These are phyloP conservation scores for Strongylocentrotus purpuratus DNA, from an alignment of 35 echinoderm and acorn worm species.

Conservation along the genomic window DNA sequence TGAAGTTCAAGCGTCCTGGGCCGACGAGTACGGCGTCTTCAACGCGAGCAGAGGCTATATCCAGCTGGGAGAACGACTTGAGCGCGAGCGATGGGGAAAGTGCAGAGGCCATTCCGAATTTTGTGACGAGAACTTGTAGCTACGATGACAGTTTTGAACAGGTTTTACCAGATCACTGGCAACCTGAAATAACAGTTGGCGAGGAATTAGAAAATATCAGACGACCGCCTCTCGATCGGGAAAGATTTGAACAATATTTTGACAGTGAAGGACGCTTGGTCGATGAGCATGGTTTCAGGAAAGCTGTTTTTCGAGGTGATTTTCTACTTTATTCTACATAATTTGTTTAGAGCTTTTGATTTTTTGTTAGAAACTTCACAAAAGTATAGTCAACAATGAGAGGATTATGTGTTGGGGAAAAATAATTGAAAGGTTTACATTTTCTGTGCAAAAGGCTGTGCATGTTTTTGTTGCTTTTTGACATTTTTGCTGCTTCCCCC, in stretches of 20 bases:
- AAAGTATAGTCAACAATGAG: too few relatives aligned
- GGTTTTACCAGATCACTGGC: slow-evolving; percentile 62
- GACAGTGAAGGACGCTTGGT: slow-evolving; percentile 86
- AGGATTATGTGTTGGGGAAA: too few relatives aligned
- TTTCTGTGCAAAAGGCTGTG: too few relatives aligned
- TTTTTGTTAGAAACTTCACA: too few relatives aligned
- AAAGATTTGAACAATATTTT: slow-evolving; percentile 80
- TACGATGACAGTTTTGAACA: slow-evolving; percentile 92
- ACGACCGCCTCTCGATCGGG: slow-evolving; percentile 67
- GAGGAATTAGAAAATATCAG: slow-evolving; percentile 66
- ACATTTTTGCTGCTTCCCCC: too few relatives aligned
- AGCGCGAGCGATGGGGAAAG: neutral
- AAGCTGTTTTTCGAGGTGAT: slow-evolving; percentile 94
- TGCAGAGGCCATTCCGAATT: slow-evolving; percentile 21
- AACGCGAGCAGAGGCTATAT: neutral
- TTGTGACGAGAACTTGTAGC: slow-evolving; percentile 80
- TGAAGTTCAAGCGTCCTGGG: slow-evolving; percentile 35
- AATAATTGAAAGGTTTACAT: too few relatives aligned
- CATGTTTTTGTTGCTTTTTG: too few relatives aligned
- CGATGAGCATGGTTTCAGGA: slow-evolving; percentile 87
- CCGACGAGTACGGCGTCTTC: neutral
- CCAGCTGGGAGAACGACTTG: neutral
- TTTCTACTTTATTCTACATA: neutral
- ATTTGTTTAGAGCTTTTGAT: too few relatives aligned
- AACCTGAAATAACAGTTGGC: slow-evolving; percentile 22